Conservation (phyloP, 2,113 vertebrate species). For the Diphyllodes magnificus region DNA sequence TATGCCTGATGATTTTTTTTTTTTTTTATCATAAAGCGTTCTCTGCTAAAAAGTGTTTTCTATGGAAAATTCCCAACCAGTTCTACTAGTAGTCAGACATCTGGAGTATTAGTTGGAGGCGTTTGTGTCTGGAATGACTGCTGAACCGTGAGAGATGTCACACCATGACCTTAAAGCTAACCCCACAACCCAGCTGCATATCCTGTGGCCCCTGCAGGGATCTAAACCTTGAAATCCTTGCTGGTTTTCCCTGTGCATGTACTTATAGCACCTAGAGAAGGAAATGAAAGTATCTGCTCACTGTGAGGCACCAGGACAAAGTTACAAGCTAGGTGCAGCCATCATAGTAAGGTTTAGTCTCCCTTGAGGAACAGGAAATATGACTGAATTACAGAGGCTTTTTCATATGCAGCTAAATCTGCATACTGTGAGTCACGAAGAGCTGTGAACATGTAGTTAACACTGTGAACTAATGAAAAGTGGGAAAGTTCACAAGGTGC, state of each 20-base stretch:
- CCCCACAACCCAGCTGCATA: not conserved
- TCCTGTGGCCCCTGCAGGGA: not conserved
- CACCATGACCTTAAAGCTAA: not conserved
- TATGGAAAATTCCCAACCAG: constrained; percentile 20
- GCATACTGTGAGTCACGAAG: not conserved
- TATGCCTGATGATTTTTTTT: not conserved
- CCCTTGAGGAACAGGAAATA: not conserved
- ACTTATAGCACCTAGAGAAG: not conserved
- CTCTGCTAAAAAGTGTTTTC: not conserved
- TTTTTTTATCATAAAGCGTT: not conserved
- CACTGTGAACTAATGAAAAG: not conserved
- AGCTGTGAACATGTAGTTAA: not conserved
- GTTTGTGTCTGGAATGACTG: not conserved
- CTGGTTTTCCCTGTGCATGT: not conserved
- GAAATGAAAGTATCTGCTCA: not conserved
- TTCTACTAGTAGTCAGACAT: not conserved
- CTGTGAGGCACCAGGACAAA: not conserved
- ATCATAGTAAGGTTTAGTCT: not conserved
- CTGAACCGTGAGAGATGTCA: constrained; percentile 12
- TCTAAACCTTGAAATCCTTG: not conserved
- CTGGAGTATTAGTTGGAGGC: constrained; percentile 1
- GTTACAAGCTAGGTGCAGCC: not conserved
- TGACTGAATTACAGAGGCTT: not conserved
- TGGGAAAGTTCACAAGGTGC: not conserved
- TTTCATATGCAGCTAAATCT: not conserved